phyloP scores from a whole-genome alignment of 2,113 vertebrate genomes.

The Chlorodrepanis virens region DNA sequence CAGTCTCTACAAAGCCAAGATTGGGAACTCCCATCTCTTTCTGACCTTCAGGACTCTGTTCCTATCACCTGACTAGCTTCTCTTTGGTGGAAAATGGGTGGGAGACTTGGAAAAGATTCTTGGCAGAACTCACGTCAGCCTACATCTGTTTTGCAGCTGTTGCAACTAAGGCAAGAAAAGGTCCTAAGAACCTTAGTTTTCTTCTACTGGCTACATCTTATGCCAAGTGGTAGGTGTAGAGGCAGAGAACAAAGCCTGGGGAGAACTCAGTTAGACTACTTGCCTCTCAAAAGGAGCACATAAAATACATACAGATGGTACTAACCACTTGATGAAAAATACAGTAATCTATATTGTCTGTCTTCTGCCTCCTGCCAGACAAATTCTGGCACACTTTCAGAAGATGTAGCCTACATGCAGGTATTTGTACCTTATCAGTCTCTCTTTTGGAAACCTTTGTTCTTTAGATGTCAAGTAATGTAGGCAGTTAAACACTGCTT shows the following conservation, averaged over 20 bases:
- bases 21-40: slow-evolving; percentile 20
- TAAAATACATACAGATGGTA: slow-evolving; percentile 71
- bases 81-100: slow-evolving; percentile 74
- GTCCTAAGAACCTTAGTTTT: slow-evolving; percentile 41
- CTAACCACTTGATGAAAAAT: slow-evolving; percentile 59
- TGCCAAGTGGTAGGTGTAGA: slow-evolving; percentile 76
- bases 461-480: slow-evolving; percentile 59
- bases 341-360: slow-evolving; percentile 40
- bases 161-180: slow-evolving; percentile 64
- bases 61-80: slow-evolving; percentile 47
- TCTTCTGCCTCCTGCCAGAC: neutral
- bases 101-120: slow-evolving; percentile 62
- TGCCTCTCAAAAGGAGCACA: slow-evolving; percentile 35
- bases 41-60: slow-evolving; percentile 32
- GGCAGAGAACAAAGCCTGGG: slow-evolving; percentile 52
- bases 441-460: slow-evolving; percentile 53
- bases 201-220: slow-evolving; percentile 59
- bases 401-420: slow-evolving; percentile 59
- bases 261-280: slow-evolving; percentile 53
- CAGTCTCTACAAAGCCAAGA: neutral
- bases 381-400: slow-evolving; percentile 31
- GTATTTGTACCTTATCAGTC: slow-evolving; percentile 42
- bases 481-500: slow-evolving; percentile 57
- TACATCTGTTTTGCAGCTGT: slow-evolving; percentile 81
- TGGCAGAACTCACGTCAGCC: slow-evolving; percentile 65